These are phyloP conservation scores for Petrosia ficiformis DNA, from an alignment of 37 sponge, comb jelly and placozoan species.

Conservation along the genomic window DNA sequence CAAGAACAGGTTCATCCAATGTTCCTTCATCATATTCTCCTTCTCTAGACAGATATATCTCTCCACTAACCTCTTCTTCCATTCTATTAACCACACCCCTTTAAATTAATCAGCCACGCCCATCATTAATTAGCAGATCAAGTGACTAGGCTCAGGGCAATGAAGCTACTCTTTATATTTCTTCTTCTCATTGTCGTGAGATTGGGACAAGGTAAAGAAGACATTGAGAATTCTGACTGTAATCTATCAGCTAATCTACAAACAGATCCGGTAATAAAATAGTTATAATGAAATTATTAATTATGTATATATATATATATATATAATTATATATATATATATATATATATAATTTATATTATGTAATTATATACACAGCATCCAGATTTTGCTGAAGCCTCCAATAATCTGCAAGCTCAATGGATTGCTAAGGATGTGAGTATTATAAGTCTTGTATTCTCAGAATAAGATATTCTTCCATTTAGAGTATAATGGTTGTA, in stretches of 20 bases:
- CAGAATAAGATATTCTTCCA: not conserved
- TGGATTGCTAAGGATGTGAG: slow-evolving; percentile 55
- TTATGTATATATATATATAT: not conserved
- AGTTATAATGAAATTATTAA: not conserved
- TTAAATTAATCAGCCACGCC: not conserved
- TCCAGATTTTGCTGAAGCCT: slow-evolving; percentile 22
- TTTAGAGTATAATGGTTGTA: not conserved
- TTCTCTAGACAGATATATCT: not conserved
- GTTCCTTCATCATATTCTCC: slow-evolving; percentile 49
- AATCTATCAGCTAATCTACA: not conserved
- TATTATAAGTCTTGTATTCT: not conserved
- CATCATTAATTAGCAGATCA: not conserved
- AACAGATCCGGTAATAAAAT: not conserved
- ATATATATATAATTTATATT: not conserved
- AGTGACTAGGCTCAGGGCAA: not conserved
- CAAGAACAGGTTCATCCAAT: slow-evolving; percentile 81
- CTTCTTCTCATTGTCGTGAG: not conserved
- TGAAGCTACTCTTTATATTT: too few species aligned
- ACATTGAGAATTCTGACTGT: not conserved
- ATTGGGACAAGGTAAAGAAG: not conserved
- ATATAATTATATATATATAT: too few species aligned
- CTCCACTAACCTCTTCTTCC: not conserved
- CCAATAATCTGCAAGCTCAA: slow-evolving; percentile 37
- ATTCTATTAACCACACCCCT: too few species aligned
- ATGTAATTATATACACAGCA: not conserved